Evolutionary conservation across 1,140 invertebrate genomes (phyloP).

Genomic region (Eriosoma lanigerum): DNA sequence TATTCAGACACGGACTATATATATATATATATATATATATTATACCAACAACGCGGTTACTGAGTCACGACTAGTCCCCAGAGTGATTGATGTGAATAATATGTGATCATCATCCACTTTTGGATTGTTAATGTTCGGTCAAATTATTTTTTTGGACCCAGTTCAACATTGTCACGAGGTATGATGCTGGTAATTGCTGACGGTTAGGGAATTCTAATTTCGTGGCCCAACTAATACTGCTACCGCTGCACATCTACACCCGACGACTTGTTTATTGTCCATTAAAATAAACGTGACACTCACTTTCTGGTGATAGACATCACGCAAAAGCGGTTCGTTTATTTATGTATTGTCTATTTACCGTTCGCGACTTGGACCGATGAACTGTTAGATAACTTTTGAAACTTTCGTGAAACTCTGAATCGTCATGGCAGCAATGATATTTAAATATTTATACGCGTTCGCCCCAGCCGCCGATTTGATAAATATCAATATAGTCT

Average conservation of each 20-base stretch:
- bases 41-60: no score
- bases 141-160: constrained; percentile 19
- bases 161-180: constrained; percentile 24
- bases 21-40: no score
- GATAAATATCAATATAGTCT: no score
- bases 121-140: neutral
- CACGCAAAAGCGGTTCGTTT: constrained; percentile 7
- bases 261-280: constrained; percentile 36
- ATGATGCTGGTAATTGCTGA: neutral
- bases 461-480: no score
- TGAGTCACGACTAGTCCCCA: no score
- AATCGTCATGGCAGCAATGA: no score
- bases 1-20: no score
- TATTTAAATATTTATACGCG: no score
- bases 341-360: neutral
- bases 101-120: constrained; percentile 27
- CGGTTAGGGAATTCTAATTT: constrained; percentile 34
- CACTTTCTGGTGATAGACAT: constrained; percentile 24
- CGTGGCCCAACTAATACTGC: no score
- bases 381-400: neutral
- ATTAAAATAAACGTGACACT: constrained; percentile 47
- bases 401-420: neutral
- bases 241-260: neutral
- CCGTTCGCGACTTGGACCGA: neutral
- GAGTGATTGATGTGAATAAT: constrained; percentile 15